Conservation (phyloP, 2,888 invertebrate genomes). For the Helleia helle region DNA sequence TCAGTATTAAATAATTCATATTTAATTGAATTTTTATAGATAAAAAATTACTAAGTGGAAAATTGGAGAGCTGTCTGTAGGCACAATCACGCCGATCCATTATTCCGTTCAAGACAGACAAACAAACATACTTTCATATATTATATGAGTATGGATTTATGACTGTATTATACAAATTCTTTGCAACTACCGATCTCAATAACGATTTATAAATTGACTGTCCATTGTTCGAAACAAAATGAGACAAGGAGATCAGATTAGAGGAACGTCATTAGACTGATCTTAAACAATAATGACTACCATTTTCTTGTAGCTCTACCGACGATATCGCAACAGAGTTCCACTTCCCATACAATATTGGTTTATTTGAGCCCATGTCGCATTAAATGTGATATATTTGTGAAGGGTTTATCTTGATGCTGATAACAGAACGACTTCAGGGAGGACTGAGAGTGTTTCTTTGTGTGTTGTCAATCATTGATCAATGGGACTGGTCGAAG, state of each 20-base stretch:
- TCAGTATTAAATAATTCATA: too few species aligned
- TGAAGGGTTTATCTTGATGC: conserved; percentile 33
- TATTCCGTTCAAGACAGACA: too few species aligned
- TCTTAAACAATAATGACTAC: conserved; percentile 41
- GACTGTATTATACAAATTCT: neutral
- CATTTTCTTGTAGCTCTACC: conserved; percentile 36
- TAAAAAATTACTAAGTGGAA: too few species aligned
- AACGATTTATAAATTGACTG: conserved; percentile 17
- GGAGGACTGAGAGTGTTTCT: conserved; percentile 37
- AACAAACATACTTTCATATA: too few species aligned
- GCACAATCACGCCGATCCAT: too few species aligned
- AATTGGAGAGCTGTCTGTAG: too few species aligned
- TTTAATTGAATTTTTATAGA: too few species aligned
- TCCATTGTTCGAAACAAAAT: conserved; percentile 36
- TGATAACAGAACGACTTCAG: conserved; percentile 31
- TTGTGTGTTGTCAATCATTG: conserved; percentile 47
- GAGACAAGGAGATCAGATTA: conserved; percentile 40
- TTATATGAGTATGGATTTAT: too few species aligned
- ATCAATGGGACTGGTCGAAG: conserved; percentile 30
- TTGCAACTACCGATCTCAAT: neutral
- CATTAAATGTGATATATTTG: conserved; percentile 14
- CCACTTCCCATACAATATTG: conserved; percentile 10
- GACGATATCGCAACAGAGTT: conserved; percentile 20
- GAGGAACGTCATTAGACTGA: conserved; percentile 37
- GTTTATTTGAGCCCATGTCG: conserved; percentile 24